Percentiles rank a stretch among this genome's conserved stretches.
Conservation (phyloP, 2,113 vertebrate species). For the Sebastes schlegelii region DNA sequence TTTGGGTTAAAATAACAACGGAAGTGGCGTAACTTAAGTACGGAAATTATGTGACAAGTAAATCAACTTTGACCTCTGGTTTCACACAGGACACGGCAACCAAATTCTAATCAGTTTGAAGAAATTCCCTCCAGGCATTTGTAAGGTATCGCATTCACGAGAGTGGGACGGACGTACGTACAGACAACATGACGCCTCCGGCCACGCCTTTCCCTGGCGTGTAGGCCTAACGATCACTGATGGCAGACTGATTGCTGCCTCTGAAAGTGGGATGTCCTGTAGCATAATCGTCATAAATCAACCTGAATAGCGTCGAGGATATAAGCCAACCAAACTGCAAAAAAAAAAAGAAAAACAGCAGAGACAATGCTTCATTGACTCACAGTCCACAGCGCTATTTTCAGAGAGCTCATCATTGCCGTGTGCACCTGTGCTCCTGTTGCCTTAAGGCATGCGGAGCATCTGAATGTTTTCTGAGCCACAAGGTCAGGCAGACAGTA, state of each 20-base stretch:
- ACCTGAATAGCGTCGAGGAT: background rate
- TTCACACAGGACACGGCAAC: too few species aligned
- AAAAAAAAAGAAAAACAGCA: background rate
- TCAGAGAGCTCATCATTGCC: constrained; percentile 27
- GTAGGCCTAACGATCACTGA: too few species aligned
- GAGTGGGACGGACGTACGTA: too few species aligned
- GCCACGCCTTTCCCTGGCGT: too few species aligned
- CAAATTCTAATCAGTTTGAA: too few species aligned
- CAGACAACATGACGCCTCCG: too few species aligned
- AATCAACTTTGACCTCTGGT: too few species aligned
- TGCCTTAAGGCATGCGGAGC: constrained; percentile 53
- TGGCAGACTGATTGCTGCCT: background rate
- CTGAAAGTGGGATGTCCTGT: background rate
- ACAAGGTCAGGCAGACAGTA: constrained; percentile 61
- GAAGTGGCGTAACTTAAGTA: too few species aligned
- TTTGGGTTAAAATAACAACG: too few species aligned
- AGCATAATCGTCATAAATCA: background rate
- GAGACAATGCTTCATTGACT: background rate
- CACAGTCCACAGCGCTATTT: constrained; percentile 15
- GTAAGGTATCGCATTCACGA: too few species aligned
- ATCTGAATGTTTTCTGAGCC: constrained; percentile 48
- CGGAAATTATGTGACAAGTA: too few species aligned
- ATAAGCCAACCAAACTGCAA: background rate
- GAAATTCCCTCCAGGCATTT: too few species aligned
- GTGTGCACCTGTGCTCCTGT: constrained; percentile 15